Conservation (phyloP, 2,797 vertebrate genomes). For the Pseudochirops cupreus region DNA sequence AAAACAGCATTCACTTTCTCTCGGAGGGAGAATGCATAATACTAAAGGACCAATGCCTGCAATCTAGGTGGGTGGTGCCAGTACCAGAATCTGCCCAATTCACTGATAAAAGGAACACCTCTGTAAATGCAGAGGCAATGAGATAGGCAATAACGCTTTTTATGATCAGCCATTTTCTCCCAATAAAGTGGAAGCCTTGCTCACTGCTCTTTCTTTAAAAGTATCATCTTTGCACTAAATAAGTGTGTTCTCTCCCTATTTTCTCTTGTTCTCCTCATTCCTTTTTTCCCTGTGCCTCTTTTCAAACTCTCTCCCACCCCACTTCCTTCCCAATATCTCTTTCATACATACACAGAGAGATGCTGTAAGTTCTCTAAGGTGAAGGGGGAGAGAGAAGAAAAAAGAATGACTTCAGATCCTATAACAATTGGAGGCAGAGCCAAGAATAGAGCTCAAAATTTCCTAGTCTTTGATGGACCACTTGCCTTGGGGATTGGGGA, state of each 20-base stretch:
- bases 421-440: background rate
- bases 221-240: background rate
- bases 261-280: background rate
- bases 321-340: constrained; percentile 17
- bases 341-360: background rate
- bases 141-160: background rate
- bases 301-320: background rate
- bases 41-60: background rate
- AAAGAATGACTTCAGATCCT: background rate
- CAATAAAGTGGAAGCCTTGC: rapidly evolving
- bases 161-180: background rate
- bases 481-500: background rate
- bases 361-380: constrained; percentile 16
- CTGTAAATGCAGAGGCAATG: background rate
- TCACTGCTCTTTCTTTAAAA: background rate
- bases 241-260: background rate
- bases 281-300: constrained; percentile 5
- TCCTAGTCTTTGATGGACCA: background rate
- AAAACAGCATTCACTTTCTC: background rate
- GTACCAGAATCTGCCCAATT: background rate
- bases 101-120: background rate
- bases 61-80: background rate
- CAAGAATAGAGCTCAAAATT: background rate
- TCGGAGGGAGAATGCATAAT: background rate
- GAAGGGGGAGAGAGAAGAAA: background rate